Evolutionary conservation across 2,113 vertebrate genomes (phyloP), one percentile per base, ranked within the genome.

Genomic region (Lucifuga dentata): DNA sequence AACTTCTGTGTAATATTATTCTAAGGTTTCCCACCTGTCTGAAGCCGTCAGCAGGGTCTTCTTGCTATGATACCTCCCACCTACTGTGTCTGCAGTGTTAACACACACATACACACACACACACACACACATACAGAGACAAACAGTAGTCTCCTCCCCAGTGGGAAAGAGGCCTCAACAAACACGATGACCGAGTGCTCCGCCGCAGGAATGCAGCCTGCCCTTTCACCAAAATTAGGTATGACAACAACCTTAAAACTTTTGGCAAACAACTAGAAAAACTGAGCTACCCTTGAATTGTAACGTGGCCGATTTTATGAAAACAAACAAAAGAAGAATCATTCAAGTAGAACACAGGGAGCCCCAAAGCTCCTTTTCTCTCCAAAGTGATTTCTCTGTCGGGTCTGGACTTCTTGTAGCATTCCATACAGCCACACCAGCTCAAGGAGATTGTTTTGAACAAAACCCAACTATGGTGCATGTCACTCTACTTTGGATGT

Each of bases 11-110:
- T 36, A 32, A 36, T 76, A 63, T 84, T 80, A 78, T 76, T 77
- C 39, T 70, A 74, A 62, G 68, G 52, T 73, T 83, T 79, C 49
- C 76, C 83, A 86, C 85, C 83, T 85, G 87, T 89, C 76, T 74
- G 44, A 68, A 60, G 70, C 78, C 83, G 76, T 87, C 83, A 81
- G 73, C 68, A 57, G 50, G 50, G 32, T 71, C 43, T 56, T 81
- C 60, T 21, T 55, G 43, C 73, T 50, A 44, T 7, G 5, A 70
- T 59, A 60, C 67, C 76, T 77, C 78, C 80, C 77, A 75, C 68
- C 70, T 68, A 46, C 73, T 44, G 60, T 43, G 76, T 50, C 55
- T 76, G 58, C 57, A 78, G 41, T 33, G 23, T 29, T 52, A 55
- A 70, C 52, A 55, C 57, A 26, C 11, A 24, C 23, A 49, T 21